Evolutionary conservation across 2,888 invertebrate species (phyloP).

Genomic region (Cantharis lateralis): DNA sequence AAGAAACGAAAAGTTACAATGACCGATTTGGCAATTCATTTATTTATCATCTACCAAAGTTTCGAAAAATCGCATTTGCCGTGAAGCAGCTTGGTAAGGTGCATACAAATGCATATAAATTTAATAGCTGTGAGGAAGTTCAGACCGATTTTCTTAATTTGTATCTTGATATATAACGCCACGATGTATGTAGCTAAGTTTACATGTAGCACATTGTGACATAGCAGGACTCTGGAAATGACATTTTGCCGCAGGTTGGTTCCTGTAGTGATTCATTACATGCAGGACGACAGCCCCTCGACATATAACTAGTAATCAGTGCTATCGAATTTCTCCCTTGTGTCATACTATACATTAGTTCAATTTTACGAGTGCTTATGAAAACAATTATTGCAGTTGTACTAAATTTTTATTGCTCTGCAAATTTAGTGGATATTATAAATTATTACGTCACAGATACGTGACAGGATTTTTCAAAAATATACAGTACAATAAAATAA

Average conservation of each 20-base stretch:
- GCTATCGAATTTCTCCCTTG: conserved; percentile 44
- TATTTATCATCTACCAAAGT: neutral
- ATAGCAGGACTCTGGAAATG: conserved; percentile 41
- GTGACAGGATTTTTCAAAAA: neutral
- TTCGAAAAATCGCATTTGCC: neutral
- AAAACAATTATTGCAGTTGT: conserved; percentile 15
- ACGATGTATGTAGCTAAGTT: conserved; percentile 7
- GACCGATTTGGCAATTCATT: neutral
- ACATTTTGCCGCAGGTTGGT: conserved; percentile 43
- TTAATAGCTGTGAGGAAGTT: too few species aligned
- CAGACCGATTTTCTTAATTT: neutral
- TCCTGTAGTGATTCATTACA: conserved; percentile 43
- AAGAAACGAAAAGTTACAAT: neutral
- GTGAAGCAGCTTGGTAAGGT: neutral
- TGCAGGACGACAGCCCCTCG: conserved; percentile 39
- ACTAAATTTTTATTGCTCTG: conserved; percentile 12
- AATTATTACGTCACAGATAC: neutral
- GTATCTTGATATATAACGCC: neutral
- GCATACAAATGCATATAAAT: too few species aligned
- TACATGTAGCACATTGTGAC: conserved; percentile 35
- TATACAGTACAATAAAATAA: conserved; percentile 1
- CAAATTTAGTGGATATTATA: conserved; percentile 9
- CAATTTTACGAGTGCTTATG: conserved; percentile 18
- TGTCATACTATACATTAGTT: conserved; percentile 39
- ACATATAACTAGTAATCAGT: conserved; percentile 44